These are phyloP conservation scores for Hyppa rectilinea DNA, from an alignment of 2,888 invertebrate species.

Conservation along the genomic window DNA sequence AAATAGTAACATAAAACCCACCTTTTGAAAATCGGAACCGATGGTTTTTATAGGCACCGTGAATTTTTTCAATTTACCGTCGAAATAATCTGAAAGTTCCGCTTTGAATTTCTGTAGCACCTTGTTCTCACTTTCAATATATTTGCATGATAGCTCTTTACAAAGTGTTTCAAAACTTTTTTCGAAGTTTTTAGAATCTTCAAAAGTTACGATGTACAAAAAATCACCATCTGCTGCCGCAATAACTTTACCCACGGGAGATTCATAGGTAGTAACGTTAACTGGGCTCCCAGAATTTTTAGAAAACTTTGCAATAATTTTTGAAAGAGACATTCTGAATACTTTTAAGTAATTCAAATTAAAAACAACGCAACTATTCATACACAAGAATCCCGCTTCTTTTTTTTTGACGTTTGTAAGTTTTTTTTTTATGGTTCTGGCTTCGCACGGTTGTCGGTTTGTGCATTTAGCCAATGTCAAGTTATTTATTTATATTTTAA, in stretches of 20 bases:
- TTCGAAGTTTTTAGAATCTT: slow-evolving; percentile 80
- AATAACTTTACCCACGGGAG: slow-evolving; percentile 78
- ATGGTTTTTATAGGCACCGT: slow-evolving; percentile 79
- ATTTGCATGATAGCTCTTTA: slow-evolving; percentile 72
- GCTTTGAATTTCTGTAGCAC: slow-evolving; percentile 72
- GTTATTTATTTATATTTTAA: too few species aligned
- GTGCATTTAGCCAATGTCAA: too few species aligned
- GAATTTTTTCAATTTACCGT: slow-evolving; percentile 80
- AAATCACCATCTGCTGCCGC: slow-evolving; percentile 80
- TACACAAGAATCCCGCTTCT: slow-evolving; percentile 7
- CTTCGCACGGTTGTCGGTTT: too few species aligned
- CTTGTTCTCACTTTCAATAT: slow-evolving; percentile 74
- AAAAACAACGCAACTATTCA: background rate
- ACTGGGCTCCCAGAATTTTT: slow-evolving; percentile 48
- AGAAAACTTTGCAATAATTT: slow-evolving; percentile 40
- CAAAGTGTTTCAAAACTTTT: slow-evolving; percentile 75
- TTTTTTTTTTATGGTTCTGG: too few species aligned
- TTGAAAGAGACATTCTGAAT: slow-evolving; percentile 21
- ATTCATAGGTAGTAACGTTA: slow-evolving; percentile 70
- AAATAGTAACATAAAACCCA: slow-evolving; percentile 50
- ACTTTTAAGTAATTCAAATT: background rate
- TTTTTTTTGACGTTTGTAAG: slow-evolving; percentile 1
- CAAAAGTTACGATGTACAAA: slow-evolving; percentile 79
- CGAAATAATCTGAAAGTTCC: slow-evolving; percentile 78
- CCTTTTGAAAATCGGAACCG: slow-evolving; percentile 87